phyloP scores from a whole-genome alignment of 1,140 invertebrate genomes.

The Zophobas atratus region DNA sequence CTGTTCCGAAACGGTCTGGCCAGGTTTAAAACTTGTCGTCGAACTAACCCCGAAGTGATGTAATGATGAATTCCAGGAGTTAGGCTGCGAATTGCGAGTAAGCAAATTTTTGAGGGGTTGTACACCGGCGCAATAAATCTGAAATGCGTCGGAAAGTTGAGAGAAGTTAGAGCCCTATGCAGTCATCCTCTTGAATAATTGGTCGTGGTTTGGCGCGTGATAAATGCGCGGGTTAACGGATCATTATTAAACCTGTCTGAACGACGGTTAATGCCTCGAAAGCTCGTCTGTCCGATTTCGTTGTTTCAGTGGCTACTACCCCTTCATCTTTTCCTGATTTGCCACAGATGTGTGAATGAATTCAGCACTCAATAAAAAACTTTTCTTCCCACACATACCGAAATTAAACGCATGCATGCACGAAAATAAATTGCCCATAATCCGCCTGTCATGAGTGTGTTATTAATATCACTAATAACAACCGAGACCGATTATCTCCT shows the following conservation, averaged over 20 bases:
- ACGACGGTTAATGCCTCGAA: conserved; percentile 42
- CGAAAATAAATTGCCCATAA: conserved; percentile 12
- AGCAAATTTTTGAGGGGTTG: conserved; percentile 35
- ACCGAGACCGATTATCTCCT: conserved; percentile 1
- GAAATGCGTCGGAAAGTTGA: conserved; percentile 47
- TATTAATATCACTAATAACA: conserved; percentile 24
- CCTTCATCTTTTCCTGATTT: conserved; percentile 32
- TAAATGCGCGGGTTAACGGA: conserved; percentile 48
- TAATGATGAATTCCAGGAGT: conserved; percentile 6
- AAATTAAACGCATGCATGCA: conserved; percentile 10
- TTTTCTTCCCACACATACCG: not conserved
- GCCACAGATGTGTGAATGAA: conserved; percentile 8
- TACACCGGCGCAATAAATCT: conserved; percentile 43
- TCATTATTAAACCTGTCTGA: conserved; percentile 51
- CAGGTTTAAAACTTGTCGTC: not conserved
- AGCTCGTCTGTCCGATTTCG: conserved; percentile 42
- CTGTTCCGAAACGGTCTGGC: too few species aligned
- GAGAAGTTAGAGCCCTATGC: conserved; percentile 33
- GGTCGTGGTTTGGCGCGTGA: conserved; percentile 48
- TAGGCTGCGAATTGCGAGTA: not conserved
- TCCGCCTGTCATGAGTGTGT: conserved; percentile 5
- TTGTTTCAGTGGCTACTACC: conserved; percentile 12
- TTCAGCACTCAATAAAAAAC: conserved; percentile 22
- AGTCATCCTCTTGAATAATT: conserved; percentile 51
- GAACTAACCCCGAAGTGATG: not conserved